phyloP scores from a whole-genome alignment of 2,797 vertebrate species.

The Paratrypauchen microcephalus region DNA sequence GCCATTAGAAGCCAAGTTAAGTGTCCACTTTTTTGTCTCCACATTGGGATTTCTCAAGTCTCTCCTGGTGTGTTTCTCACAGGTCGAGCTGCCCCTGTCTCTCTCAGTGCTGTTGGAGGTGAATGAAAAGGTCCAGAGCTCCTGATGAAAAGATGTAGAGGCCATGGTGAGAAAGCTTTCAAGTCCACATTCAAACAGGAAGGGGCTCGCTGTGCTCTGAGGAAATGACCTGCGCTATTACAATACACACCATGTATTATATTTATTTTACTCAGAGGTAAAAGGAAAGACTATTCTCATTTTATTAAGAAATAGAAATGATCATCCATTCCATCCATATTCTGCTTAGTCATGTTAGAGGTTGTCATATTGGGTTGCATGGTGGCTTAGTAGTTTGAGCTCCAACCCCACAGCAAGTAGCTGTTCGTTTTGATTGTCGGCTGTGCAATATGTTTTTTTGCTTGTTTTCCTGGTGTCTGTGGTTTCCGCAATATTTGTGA shows the following conservation, averaged over 20 bases:
- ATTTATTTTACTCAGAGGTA: background rate
- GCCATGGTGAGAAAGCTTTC: slow-evolving; percentile 29
- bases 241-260: slow-evolving; percentile 6
- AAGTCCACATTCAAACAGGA: slow-evolving; percentile 36
- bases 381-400: no score
- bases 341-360: background rate
- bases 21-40: slow-evolving; percentile 34
- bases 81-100: slow-evolving; percentile 61
- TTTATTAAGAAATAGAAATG: background rate
- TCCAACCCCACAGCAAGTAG: background rate
- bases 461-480: background rate
- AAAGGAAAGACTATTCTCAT: background rate
- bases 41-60: slow-evolving; percentile 28
- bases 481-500: background rate
- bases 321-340: background rate
- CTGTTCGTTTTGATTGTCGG: no score
- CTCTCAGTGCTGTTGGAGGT: slow-evolving; percentile 54
- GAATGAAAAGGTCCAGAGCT: slow-evolving; percentile 58
- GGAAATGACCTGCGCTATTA: slow-evolving; percentile 36
- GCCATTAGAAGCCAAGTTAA: slow-evolving; percentile 20
- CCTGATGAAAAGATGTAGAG: slow-evolving; percentile 64
- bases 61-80: slow-evolving; percentile 53
- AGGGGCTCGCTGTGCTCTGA: slow-evolving; percentile 41
- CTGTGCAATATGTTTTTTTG: background rate
- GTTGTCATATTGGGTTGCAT: background rate